Conservation (phyloP, 2,888 invertebrate species). For the Zelleria hepariella region DNA sequence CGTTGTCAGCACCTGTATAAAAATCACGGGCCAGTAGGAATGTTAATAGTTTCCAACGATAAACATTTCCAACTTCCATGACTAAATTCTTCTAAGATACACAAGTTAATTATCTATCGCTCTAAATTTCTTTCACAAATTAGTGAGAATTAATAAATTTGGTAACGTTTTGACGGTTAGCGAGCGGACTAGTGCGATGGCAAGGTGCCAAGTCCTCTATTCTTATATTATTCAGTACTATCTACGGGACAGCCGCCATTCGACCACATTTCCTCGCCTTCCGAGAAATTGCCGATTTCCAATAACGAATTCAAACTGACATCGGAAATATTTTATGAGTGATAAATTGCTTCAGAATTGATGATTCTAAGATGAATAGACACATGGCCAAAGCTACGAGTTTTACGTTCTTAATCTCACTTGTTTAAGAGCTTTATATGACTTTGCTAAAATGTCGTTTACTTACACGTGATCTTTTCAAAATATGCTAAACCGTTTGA, state of each 20-base stretch:
- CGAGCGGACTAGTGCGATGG: conserved; percentile 40
- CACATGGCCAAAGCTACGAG: background rate
- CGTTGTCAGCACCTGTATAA: background rate
- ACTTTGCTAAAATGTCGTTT: too few species aligned
- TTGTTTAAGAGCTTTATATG: too few species aligned
- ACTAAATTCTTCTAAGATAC: conserved; percentile 53
- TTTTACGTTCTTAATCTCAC: background rate
- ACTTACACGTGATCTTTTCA: too few species aligned
- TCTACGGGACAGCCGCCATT: conserved; percentile 5
- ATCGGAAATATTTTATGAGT: conserved; percentile 59
- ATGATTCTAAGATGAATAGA: conserved; percentile 24
- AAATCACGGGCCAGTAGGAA: background rate
- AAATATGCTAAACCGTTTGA: too few species aligned
- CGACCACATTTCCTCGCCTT: conserved; percentile 44
- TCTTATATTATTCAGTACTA: background rate
- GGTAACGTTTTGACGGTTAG: conserved; percentile 37
- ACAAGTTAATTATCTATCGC: conserved; percentile 56
- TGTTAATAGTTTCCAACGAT: background rate
- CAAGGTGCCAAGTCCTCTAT: conserved; percentile 36
- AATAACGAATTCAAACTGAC: conserved; percentile 42
- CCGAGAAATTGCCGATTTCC: conserved; percentile 57
- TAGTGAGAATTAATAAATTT: conserved; percentile 57
- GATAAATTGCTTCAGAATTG: conserved; percentile 43
- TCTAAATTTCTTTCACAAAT: conserved; percentile 53
- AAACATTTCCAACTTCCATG: conserved; percentile 8